Percentiles rank a stretch among this genome's conserved stretches.
phyloP scores from a whole-genome alignment of 1,140 invertebrate genomes.

The Musca domestica region DNA sequence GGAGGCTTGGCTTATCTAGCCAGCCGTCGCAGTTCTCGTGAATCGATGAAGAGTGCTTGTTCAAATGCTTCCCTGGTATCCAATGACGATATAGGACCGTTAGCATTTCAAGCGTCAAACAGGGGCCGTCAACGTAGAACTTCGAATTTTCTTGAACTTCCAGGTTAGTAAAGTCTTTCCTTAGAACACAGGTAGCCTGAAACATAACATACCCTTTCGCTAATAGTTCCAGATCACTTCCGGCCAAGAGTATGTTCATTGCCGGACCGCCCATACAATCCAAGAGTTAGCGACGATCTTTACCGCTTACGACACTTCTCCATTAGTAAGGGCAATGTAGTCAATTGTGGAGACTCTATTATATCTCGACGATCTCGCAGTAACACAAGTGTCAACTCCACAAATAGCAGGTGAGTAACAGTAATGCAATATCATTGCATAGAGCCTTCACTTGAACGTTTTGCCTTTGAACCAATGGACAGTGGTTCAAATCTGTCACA shows the following conservation, averaged over 20 bases:
- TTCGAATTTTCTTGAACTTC: conserved; percentile 83
- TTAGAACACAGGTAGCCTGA: background rate
- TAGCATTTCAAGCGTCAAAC: conserved; percentile 69
- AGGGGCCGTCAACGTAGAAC: conserved; percentile 72
- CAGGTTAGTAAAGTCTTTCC: conserved; percentile 58
- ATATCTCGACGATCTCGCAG: conserved; percentile 76
- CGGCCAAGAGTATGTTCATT: conserved; percentile 78
- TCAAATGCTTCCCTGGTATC: conserved; percentile 65
- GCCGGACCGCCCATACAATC: conserved; percentile 80
- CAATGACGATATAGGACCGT: conserved; percentile 72
- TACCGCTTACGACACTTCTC: conserved; percentile 85
- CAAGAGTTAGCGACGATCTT: conserved; percentile 74
- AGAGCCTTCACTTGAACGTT: no score
- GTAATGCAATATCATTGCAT: no score
- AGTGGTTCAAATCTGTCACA: no score
- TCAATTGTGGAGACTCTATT: conserved; percentile 87
- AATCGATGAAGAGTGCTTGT: conserved; percentile 65
- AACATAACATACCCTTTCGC: background rate
- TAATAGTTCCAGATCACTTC: conserved; percentile 75
- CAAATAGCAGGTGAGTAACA: conserved; percentile 67
- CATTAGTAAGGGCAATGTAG: conserved; percentile 79
- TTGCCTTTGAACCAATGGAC: no score
- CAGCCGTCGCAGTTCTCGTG: conserved; percentile 66
- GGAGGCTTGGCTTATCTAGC: conserved; percentile 73
- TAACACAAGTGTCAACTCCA: conserved; percentile 80